Evolutionary conservation across 2,797 vertebrate species (phyloP), one percentile per base, ranked within the genome.

Genomic region (Gobio occitaniae): DNA sequence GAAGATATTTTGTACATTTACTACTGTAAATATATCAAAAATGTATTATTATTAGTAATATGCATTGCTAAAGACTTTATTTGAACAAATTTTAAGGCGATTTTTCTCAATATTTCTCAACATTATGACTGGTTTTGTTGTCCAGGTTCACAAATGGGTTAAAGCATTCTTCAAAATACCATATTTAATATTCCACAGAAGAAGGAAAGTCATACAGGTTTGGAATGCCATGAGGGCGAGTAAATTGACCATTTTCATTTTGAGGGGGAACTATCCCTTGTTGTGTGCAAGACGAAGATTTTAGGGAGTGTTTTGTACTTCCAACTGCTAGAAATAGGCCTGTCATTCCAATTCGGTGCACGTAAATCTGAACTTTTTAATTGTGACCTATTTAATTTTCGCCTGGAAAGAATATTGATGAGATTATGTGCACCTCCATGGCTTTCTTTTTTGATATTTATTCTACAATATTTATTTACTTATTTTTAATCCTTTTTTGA

Each of bases 301-400:
- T 47, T 25, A 38, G 70, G 25, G 8, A 75, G 61, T 41, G n/a
- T 50, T 61, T 44, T 56, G 54, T 41, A 38, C 71, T 52, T 69
- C 21, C 17, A 59, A 3, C 69, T 41, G 32, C 70, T 75, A 74
- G 44, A 84, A 80, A 71, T 48, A 71, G 63, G 25, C 10, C 32
- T n/a, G n/a, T 13, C 29, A 36, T 19, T 74, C 16, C 65, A 61
- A n/a, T 19, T 25, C 16, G 29, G 29, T 36, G 21, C 8, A 4
- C 13, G 41, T 19, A 32, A 48, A 65, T 48, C 59, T 32, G 41
- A 32, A 65, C 38, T 44, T 65, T 50, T 68, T 21, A 12, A 79
- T 7, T 50, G 16, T 50, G 61, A 36, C 61, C 44, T 5, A 47
- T 63, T 78, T 65, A 3, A 63, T 75, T 75, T 54, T 19, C 17